Conservation (phyloP, 2,797 vertebrate genomes). For the Eurystomus glaucurus region DNA sequence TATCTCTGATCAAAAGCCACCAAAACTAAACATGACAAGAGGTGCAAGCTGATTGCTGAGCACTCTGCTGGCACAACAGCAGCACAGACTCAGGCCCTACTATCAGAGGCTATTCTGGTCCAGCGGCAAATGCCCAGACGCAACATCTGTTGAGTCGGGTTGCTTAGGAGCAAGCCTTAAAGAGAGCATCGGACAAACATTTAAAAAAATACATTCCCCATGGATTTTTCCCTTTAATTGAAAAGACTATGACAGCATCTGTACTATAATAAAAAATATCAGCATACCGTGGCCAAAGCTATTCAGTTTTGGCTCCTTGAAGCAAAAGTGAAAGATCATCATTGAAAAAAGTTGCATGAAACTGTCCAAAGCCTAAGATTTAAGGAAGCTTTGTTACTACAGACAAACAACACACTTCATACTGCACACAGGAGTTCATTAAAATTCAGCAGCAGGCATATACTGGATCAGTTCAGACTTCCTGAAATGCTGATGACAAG, state of each 20-base stretch:
- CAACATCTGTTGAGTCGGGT: not conserved
- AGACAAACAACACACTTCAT: not conserved
- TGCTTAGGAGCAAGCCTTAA: not conserved
- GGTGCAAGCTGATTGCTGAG: not conserved
- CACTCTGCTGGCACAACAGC: not conserved
- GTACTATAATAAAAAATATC: not conserved
- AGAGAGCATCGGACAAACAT: not conserved
- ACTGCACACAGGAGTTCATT: not conserved
- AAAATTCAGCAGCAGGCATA: not conserved
- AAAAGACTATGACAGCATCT: rapidly evolving
- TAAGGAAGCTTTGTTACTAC: not conserved
- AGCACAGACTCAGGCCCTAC: not conserved
- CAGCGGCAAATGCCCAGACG: not conserved
- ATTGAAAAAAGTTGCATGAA: not conserved
- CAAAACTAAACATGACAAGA: not conserved
- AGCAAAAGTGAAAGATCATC: not conserved
- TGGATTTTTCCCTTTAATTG: not conserved
- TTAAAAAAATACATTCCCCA: not conserved
- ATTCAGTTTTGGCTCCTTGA: not conserved
- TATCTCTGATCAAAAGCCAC: not conserved
- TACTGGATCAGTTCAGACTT: not conserved
- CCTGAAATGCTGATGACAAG: not conserved
- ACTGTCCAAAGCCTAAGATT: not conserved
- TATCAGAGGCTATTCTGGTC: not conserved
- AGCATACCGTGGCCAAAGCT: not conserved